Evolutionary conservation across 2,797 vertebrate genomes (phyloP).

Genomic region (Smutsia temminckii): DNA sequence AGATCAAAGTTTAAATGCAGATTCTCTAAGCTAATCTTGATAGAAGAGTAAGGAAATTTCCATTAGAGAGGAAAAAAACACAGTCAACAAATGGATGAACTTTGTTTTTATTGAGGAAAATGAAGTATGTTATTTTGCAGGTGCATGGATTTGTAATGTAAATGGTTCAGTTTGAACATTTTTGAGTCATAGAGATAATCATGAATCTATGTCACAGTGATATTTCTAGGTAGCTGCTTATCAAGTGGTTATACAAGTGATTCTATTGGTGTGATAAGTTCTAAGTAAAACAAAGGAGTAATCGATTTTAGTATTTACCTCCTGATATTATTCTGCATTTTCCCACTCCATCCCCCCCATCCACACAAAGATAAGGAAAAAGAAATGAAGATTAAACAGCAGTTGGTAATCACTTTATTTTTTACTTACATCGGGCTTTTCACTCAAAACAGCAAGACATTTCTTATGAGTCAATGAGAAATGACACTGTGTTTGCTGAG

Average conservation of each 20-base stretch:
- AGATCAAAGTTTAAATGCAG: constrained; percentile 67
- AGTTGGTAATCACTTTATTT: neutral
- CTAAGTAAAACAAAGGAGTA: neutral
- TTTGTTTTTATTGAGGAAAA: constrained; percentile 63
- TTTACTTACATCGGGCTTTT: neutral
- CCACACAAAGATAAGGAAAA: neutral
- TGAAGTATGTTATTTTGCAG: constrained; percentile 45
- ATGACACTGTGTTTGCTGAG: neutral
- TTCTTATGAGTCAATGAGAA: neutral
- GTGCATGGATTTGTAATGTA: constrained; percentile 50
- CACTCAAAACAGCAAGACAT: constrained; percentile 18
- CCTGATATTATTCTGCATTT: neutral
- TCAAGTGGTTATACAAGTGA: neutral
- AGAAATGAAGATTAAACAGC: neutral
- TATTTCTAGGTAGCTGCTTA: neutral
- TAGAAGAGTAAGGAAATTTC: neutral
- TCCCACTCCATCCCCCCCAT: fast-evolving
- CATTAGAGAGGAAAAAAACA: constrained; percentile 49
- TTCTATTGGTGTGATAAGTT: constrained; percentile 19
- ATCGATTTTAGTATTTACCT: neutral
- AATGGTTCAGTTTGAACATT: neutral
- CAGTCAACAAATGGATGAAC: constrained; percentile 32
- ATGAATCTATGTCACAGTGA: neutral
- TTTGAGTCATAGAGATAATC: constrained; percentile 49
- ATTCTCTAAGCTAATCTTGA: constrained; percentile 51